phyloP scores from a whole-genome alignment of 2,797 vertebrate species.

The Lophius americanus region DNA sequence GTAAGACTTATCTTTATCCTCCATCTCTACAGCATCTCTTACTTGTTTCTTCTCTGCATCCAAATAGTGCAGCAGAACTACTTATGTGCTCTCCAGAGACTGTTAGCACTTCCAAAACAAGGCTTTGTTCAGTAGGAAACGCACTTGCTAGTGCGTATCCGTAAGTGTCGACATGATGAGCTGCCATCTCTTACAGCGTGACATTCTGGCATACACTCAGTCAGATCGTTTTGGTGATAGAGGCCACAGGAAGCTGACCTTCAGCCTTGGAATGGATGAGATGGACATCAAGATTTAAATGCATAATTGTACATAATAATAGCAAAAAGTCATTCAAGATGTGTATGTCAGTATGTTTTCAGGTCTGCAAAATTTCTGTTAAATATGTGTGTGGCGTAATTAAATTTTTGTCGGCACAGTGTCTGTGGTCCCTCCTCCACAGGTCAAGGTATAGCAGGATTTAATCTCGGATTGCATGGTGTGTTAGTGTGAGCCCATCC shows the following conservation, averaged over 20 bases:
- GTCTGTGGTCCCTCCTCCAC: conserved; percentile 47
- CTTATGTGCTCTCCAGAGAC: conserved; percentile 55
- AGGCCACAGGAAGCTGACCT: conserved; percentile 59
- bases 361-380: conserved; percentile 20
- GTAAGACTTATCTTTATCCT: conserved; percentile 63
- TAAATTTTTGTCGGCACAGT: conserved; percentile 34
- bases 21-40: conserved; percentile 38
- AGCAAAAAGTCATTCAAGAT: conserved; percentile 11
- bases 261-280: conserved; percentile 65
- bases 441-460: conserved; percentile 74
- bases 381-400: conserved; percentile 50
- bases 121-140: conserved; percentile 57
- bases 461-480: conserved; percentile 66
- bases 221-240: conserved; percentile 48
- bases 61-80: conserved; percentile 40
- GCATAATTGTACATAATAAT: conserved; percentile 45
- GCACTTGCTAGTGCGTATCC: conserved; percentile 58
- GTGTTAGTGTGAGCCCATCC: conserved; percentile 66
- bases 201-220: conserved; percentile 71
- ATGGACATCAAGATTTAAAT: conserved; percentile 41
- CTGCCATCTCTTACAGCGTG: conserved; percentile 69
- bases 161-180: conserved; percentile 75
- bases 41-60: conserved; percentile 30
- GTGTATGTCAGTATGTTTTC: conserved; percentile 31
- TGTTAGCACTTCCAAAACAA: conserved; percentile 52